Percentiles rank a stretch among this genome's conserved stretches.
These are phyloP conservation scores for Papilio demoleus DNA, from an alignment of 2,888 invertebrate species.

Conservation along the genomic window DNA sequence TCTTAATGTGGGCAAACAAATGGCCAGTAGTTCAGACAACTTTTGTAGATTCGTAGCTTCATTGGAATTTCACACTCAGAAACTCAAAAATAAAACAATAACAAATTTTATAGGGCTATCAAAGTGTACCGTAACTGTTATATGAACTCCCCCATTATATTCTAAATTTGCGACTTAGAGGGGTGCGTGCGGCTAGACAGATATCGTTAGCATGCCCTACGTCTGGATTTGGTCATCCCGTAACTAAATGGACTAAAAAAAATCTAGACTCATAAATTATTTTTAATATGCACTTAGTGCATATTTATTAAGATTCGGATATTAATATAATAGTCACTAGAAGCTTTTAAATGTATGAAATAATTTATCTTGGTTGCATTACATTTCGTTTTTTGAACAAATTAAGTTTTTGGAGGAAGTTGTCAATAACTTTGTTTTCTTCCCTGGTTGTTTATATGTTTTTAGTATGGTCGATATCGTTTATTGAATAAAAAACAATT, in stretches of 20 bases:
- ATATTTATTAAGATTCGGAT: constrained; percentile 7
- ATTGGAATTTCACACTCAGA: no score
- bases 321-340: not conserved
- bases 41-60: no score
- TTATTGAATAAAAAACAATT: not conserved
- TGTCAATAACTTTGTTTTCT: no score
- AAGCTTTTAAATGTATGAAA: not conserved
- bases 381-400: no score
- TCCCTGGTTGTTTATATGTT: no score
- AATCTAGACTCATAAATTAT: constrained; percentile 30
- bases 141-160: constrained; percentile 26
- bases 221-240: constrained; percentile 33
- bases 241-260: constrained; percentile 36
- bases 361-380: no score
- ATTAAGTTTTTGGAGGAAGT: no score
- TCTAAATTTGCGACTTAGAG: constrained; percentile 22
- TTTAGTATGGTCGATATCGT: no score
- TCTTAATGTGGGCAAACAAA: constrained; percentile 2
- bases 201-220: constrained; percentile 38
- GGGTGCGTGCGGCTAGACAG: constrained; percentile 37
- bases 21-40: not conserved
- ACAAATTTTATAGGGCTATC: no score
- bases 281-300: constrained; percentile 21
- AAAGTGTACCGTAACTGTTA: constrained; percentile 1
- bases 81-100: not conserved